Evolutionary conservation across 2,113 vertebrate genomes (phyloP).

Genomic region (Hippotragus niger): DNA sequence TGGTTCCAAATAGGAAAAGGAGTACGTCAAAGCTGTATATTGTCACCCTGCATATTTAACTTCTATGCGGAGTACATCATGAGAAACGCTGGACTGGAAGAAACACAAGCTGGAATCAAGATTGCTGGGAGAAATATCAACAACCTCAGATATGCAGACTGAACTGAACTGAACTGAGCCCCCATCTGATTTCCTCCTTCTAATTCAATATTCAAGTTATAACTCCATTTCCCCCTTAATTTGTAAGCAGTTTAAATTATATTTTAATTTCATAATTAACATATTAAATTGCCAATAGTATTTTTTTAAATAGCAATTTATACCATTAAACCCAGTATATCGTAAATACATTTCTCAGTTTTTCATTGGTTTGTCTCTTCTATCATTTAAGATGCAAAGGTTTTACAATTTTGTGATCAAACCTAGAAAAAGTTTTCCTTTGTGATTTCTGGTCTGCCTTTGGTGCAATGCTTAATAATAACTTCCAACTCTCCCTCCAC

Average conservation of each 20-base stretch:
- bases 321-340: background rate
- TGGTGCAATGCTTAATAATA: background rate
- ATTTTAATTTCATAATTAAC: background rate
- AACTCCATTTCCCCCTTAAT: background rate
- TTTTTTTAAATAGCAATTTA: background rate
- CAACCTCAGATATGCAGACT: too few relatives aligned
- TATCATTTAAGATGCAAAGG: background rate
- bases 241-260: background rate
- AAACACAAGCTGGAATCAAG: too few relatives aligned
- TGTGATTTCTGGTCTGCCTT: background rate
- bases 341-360: background rate
- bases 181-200: background rate
- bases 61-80: too few relatives aligned
- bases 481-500: background rate
- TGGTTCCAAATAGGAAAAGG: too few relatives aligned
- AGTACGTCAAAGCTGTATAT: too few relatives aligned
- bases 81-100: too few relatives aligned
- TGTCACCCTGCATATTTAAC: too few relatives aligned
- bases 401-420: constrained; percentile 9
- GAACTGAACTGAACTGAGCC: background rate
- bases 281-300: background rate
- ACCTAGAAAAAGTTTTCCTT: background rate
- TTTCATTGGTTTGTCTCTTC: background rate
- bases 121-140: too few relatives aligned
- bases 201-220: background rate